Base-by-base conservation (phyloP, 2,113 vertebrate species). In the Pseudorhombus dupliciocellatus region DNA sequence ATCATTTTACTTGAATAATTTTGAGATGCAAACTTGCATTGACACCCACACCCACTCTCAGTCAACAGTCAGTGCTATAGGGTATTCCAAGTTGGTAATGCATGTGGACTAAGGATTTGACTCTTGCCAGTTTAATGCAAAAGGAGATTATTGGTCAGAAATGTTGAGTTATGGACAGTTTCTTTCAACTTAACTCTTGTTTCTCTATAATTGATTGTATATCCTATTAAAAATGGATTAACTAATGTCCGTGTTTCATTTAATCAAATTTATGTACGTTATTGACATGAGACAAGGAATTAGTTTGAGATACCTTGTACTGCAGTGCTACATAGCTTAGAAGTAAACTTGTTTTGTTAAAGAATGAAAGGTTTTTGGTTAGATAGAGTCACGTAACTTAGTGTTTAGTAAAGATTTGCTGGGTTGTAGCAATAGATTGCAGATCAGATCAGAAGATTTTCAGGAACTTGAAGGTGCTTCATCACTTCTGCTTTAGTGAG, bases 141-240 rank as follows among this genome's bases (percentile, higher is more conserved):
- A 69, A 77, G 67, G 24, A 50, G 9, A 57, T 25, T 52, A 37
- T 51, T 64, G 25, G 31, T 81, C 70, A 81, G 40, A 76, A 72
- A 52, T 52, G 22, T 24, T 62, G 30, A 70, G 24, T 79, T 77
- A 12, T 55, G 25, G 66, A 59, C 48, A 12, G 31, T 72, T 57
- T 60, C 56, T 75, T 80, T 81, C n/a, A 46, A 53, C 72, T 73
- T 56, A 80, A 80, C 68, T 75, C 31, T 68, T 70, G 68, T 81
- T 79, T 82, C 2, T 69, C 22, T 75, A 10, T 83, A 69, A 83
- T 80, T 76, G 75, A 84, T 80, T 80, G 67, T 88, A 77, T 80
- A 50, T 83, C 81, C 79, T 80, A 91, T 86, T 85, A 88, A 90
- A 87, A 79, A 69, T 67, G 48, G 80, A 89, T 85, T 83, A 81